A percentile compares a stretch with the other conserved stretches of the same genome.
Evolutionary conservation across 1,140 invertebrate species (phyloP).

Genomic region (Pseudomyrmex dendroicus): DNA sequence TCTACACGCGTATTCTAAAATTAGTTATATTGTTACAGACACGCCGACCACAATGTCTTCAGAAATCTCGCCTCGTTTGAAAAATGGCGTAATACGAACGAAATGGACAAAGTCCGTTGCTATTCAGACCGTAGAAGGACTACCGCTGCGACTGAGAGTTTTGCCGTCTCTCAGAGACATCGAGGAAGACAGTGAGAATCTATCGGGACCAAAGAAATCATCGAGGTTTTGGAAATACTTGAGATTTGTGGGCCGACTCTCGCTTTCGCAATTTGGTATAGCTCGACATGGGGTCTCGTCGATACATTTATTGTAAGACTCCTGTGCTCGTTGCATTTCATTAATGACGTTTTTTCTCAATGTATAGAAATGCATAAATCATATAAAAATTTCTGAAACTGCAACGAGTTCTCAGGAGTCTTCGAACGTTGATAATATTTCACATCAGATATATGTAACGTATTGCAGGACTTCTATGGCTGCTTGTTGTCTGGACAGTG

Average conservation of each 20-base stretch:
- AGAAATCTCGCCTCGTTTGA: constrained; percentile 61
- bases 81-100: constrained; percentile 58
- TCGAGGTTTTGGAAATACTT: constrained; percentile 77
- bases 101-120: constrained; percentile 76
- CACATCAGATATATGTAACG: not conserved
- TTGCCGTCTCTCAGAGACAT: constrained; percentile 81
- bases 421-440: not conserved
- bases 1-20: not conserved
- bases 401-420: too few relatives aligned
- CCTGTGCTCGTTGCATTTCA: too few relatives aligned
- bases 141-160: constrained; percentile 84
- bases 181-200: constrained; percentile 68
- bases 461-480: constrained; percentile 83
- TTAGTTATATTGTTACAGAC: constrained; percentile 52
- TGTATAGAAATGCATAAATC: too few relatives aligned
- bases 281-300: too few relatives aligned
- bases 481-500: constrained; percentile 86
- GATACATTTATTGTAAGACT: too few relatives aligned
- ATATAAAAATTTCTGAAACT: too few relatives aligned
- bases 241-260: constrained; percentile 80
- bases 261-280: constrained; percentile 82
- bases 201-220: constrained; percentile 62
- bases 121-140: constrained; percentile 82
- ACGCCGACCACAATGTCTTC: constrained; percentile 73
- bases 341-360: too few relatives aligned